Conservation (phyloP, 2,113 vertebrate genomes). For the Hippolais icterina region DNA sequence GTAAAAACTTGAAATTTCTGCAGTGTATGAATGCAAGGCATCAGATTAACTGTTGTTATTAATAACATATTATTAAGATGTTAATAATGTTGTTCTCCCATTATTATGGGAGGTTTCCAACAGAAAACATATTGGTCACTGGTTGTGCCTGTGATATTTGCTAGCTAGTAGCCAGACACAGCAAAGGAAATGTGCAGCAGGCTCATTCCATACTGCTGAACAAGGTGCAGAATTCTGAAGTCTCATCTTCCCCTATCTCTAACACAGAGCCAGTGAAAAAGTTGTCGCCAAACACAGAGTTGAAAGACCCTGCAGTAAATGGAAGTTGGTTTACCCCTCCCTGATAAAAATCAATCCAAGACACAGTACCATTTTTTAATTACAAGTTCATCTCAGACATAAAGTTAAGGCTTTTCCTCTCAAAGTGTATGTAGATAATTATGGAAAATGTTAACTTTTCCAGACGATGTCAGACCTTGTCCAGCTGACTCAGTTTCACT, state of each 20-base stretch:
- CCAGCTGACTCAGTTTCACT: background rate
- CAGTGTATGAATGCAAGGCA: background rate
- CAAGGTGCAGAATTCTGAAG: background rate
- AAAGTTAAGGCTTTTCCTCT: background rate
- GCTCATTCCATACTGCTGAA: background rate
- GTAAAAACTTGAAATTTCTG: background rate
- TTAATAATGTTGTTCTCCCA: too few relatives aligned
- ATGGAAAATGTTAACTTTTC: background rate
- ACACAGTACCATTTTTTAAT: background rate
- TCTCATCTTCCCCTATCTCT: background rate
- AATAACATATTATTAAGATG: too few relatives aligned
- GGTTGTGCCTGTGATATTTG: background rate
- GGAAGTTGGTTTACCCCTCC: background rate
- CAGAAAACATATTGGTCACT: background rate
- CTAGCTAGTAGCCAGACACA: background rate
- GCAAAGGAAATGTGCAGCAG: background rate
- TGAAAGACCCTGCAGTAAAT: background rate
- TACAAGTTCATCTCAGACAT: background rate
- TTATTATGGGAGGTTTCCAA: background rate
- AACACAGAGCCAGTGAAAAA: background rate
- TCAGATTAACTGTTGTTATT: background rate
- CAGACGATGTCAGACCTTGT: background rate
- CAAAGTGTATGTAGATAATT: background rate
- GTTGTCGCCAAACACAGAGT: background rate
- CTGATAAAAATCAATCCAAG: background rate